Evolutionary conservation across 2,797 vertebrate genomes (phyloP).

Genomic region (Coilia nasus): DNA sequence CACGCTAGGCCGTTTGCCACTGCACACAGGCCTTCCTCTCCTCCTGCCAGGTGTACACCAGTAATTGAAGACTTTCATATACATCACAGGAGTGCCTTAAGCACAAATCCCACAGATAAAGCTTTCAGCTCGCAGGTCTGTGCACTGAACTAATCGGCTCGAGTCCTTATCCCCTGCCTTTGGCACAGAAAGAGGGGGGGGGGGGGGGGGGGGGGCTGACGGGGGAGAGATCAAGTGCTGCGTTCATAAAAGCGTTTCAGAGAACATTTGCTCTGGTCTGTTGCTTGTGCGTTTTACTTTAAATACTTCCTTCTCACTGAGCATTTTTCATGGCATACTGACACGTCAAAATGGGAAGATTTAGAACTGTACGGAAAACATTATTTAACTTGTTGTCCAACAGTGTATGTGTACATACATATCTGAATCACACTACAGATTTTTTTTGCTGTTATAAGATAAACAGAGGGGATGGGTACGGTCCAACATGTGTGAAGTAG

Average conservation of each 20-base stretch:
- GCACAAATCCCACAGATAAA: conserved; percentile 63
- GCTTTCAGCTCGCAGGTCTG: conserved; percentile 45
- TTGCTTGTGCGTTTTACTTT: background rate
- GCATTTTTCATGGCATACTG: background rate
- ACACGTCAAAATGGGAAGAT: too few relatives aligned
- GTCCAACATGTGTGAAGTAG: background rate
- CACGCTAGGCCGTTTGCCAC: background rate
- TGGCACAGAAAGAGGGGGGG: background rate
- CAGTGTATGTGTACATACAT: too few relatives aligned
- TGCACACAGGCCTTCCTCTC: conserved; percentile 51
- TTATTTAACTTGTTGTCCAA: too few relatives aligned
- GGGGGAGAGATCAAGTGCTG: conserved; percentile 27
- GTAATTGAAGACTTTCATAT: conserved; percentile 61
- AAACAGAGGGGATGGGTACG: too few relatives aligned
- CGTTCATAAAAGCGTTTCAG: conserved; percentile 38
- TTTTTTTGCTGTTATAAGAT: too few relatives aligned
- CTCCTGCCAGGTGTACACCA: conserved; percentile 60
- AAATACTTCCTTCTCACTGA: background rate
- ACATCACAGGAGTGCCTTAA: conserved; percentile 63
- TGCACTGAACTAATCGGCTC: conserved; percentile 38
- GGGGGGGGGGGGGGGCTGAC: background rate
- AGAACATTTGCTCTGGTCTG: background rate
- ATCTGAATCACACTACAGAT: too few relatives aligned
- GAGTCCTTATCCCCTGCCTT: conserved; percentile 38
- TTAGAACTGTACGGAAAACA: too few relatives aligned